These are phyloP conservation scores for Harpagifer antarcticus DNA, from an alignment of 2,797 vertebrate species.

Conservation along the genomic window DNA sequence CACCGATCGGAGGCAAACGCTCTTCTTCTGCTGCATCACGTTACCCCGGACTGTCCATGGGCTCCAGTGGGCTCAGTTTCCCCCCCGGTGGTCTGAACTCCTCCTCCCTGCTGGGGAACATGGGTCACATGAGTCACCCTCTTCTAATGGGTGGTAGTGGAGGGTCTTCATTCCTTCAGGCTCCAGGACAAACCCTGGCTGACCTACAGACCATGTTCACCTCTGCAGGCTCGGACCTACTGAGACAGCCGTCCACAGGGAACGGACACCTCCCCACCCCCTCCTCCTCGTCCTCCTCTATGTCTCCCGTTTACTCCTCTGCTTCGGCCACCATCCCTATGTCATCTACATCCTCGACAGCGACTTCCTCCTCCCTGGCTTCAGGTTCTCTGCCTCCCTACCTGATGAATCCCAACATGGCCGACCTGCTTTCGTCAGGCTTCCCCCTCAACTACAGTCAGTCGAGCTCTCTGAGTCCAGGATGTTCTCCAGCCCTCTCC, in stretches of 20 bases:
- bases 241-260: constrained; percentile 86
- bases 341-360: constrained; percentile 85
- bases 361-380: constrained; percentile 87
- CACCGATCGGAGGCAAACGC: constrained; percentile 87
- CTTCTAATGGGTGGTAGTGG: constrained; percentile 90
- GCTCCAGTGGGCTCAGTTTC: constrained; percentile 87
- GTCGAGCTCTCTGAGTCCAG: constrained; percentile 91
- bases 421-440: constrained; percentile 89
- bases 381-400: constrained; percentile 91
- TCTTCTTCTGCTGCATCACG: constrained; percentile 82
- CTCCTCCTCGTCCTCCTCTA: constrained; percentile 89
- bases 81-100: constrained; percentile 91
- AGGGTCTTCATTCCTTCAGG: constrained; percentile 92
- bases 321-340: constrained; percentile 89
- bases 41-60: constrained; percentile 86
- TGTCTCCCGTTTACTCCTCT: constrained; percentile 68
- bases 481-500: constrained; percentile 89
- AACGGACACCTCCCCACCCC: constrained; percentile 85
- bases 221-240: constrained; percentile 88
- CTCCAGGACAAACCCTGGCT: constrained; percentile 90
- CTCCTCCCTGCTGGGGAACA: constrained; percentile 86
- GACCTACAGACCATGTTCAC: constrained; percentile 95
- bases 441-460: constrained; percentile 93
- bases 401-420: constrained; percentile 93
- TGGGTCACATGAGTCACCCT: constrained; percentile 91